Conservation (phyloP, 2,113 vertebrate species). For the Pangasianodon gigas region DNA sequence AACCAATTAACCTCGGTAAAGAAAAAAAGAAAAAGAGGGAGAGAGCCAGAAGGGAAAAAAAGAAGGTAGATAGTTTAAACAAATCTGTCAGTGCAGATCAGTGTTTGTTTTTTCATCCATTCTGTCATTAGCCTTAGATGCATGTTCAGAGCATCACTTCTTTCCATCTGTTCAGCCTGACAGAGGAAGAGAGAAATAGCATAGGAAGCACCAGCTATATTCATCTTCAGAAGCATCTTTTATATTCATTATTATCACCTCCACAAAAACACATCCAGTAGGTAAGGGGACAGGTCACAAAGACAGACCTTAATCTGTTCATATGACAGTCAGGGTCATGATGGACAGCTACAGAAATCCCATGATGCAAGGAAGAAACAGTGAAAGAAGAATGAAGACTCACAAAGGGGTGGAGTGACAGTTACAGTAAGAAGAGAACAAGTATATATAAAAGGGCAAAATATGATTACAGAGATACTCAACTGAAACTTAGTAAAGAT, state of each 20-base stretch:
- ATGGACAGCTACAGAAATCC: background rate
- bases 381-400: background rate
- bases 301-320: background rate
- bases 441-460: too few relatives aligned
- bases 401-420: background rate
- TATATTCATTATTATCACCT: background rate
- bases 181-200: conserved; percentile 49
- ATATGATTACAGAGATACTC: too few relatives aligned
- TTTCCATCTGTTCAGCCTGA: conserved; percentile 91
- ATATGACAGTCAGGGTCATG: background rate
- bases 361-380: too few relatives aligned
- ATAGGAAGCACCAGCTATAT: background rate
- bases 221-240: background rate
- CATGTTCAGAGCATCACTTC: conserved; percentile 89
- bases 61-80: background rate
- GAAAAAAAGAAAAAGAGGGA: background rate
- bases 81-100: conserved; percentile 91
- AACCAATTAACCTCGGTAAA: background rate
- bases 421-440: background rate
- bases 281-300: conserved; percentile 1
- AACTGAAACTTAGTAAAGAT: too few relatives aligned
- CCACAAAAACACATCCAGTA: conserved; percentile 17
- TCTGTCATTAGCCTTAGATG: conserved; percentile 82
- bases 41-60: conserved; percentile 1
- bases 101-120: conserved; percentile 94